Conservation (phyloP, 2,113 vertebrate species). For the Aptenodytes patagonicus region DNA sequence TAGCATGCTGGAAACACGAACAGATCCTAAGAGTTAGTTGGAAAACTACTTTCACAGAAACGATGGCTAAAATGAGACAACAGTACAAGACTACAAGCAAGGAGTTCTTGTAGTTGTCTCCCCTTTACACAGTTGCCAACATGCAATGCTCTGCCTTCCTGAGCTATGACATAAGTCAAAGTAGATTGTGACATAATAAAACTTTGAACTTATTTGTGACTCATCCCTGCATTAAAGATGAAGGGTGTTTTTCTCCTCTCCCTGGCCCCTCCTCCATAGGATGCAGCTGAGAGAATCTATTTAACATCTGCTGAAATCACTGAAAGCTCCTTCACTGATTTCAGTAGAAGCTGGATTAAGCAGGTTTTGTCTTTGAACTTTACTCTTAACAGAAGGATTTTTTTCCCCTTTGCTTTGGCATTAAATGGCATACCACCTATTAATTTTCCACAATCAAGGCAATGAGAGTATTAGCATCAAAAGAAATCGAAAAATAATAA, state of each 20-base stretch:
- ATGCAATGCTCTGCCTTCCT: background rate
- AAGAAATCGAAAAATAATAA: background rate
- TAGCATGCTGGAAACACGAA: background rate
- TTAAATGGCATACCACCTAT: background rate
- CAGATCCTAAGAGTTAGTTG: background rate
- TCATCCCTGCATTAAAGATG: background rate
- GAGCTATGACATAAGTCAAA: background rate
- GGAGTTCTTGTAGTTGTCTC: background rate
- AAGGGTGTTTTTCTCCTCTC: background rate
- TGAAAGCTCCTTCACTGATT: background rate
- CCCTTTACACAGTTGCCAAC: background rate
- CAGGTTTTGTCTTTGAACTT: constrained; percentile 18
- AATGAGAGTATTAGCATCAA: constrained; percentile 1
- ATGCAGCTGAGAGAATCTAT: background rate
- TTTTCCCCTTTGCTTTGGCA: background rate
- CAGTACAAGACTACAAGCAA: background rate
- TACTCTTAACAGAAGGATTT: background rate
- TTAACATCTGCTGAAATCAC: background rate
- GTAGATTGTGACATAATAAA: background rate
- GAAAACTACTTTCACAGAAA: background rate
- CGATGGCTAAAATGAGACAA: background rate
- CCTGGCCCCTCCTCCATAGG: background rate
- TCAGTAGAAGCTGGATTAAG: background rate
- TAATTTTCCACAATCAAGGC: constrained; percentile 13
- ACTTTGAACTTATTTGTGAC: background rate